A percentile compares a stretch with the other conserved stretches of the same genome.
Evolutionary conservation across 2,113 vertebrate species (phyloP).

Genomic region (Todiramphus chloris): DNA sequence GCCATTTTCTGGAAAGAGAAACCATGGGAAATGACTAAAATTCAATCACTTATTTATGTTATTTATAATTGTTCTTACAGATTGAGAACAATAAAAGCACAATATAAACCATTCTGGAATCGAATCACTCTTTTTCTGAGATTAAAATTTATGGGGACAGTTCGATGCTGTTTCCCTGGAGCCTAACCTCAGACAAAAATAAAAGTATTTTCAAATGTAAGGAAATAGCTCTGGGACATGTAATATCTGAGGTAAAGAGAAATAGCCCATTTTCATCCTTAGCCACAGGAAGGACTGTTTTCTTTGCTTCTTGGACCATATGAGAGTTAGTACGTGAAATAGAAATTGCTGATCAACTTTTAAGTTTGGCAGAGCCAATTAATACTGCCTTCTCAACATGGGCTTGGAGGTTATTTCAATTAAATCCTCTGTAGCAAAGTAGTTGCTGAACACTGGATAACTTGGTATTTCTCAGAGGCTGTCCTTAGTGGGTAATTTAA

Average conservation of each 20-base stretch:
- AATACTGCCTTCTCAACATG: constrained; percentile 15
- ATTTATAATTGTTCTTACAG: background rate
- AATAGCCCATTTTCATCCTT: background rate
- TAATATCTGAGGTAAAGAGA: background rate
- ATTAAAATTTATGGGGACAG: background rate
- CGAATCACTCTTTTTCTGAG: background rate
- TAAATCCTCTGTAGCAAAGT: constrained; percentile 10
- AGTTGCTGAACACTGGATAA: background rate
- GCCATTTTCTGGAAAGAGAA: background rate
- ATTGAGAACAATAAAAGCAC: background rate
- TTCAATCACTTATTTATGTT: background rate
- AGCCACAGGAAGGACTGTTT: constrained; percentile 37
- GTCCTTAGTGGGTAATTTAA: constrained; percentile 19
- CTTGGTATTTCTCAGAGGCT: constrained; percentile 8
- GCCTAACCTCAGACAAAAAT: constrained; percentile 51
- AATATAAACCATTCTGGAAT: background rate
- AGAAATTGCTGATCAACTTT: constrained; percentile 43
- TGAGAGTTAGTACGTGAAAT: constrained; percentile 52
- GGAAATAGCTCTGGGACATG: constrained; percentile 12
- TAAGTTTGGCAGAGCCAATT: constrained; percentile 33
- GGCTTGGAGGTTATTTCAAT: constrained; percentile 37
- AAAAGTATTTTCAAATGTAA: background rate
- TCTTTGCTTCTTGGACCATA: constrained; percentile 38
- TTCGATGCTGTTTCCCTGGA: constrained; percentile 23
- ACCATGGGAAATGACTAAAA: background rate